phyloP scores from a whole-genome alignment of 1,140 invertebrate genomes.

The Vanessa atalanta region DNA sequence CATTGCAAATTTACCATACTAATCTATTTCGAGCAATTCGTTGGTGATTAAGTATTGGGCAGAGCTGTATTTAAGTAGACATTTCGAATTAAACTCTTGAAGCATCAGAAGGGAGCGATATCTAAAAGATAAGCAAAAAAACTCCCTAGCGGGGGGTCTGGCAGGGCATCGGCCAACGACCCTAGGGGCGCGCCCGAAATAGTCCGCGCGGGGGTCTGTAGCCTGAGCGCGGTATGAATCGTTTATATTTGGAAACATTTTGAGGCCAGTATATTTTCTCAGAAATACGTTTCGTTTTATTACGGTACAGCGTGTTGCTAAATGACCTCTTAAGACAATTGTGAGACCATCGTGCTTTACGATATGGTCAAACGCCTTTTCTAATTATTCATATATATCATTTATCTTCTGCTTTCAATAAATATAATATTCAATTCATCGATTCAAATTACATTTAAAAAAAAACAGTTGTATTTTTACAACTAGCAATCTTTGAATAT shows the following conservation, averaged over 20 bases:
- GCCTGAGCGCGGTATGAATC: slow-evolving; percentile 23
- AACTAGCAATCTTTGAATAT: no score
- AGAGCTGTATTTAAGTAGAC: slow-evolving; percentile 12
- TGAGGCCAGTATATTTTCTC: slow-evolving; percentile 43
- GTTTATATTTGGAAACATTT: slow-evolving; percentile 52
- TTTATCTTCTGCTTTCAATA: background rate
- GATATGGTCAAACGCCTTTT: background rate
- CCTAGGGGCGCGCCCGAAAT: slow-evolving; percentile 61
- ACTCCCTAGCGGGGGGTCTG: slow-evolving; percentile 37
- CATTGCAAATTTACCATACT: no score
- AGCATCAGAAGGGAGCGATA: slow-evolving; percentile 26
- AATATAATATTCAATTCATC: no score
- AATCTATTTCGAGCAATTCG: no score
- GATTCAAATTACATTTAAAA: no score
- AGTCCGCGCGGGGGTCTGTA: slow-evolving; percentile 57
- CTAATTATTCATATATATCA: background rate
- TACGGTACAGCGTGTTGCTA: background rate
- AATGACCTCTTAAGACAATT: slow-evolving; percentile 18
- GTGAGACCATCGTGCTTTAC: background rate
- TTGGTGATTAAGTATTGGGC: background rate
- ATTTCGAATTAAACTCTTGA: slow-evolving; percentile 14
- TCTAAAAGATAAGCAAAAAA: slow-evolving; percentile 32
- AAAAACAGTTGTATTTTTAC: no score
- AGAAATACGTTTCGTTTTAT: slow-evolving; percentile 1
- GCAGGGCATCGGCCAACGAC: slow-evolving; percentile 49